Conservation (phyloP, 1,140 invertebrate genomes). For the Campoletis sonorensis region DNA sequence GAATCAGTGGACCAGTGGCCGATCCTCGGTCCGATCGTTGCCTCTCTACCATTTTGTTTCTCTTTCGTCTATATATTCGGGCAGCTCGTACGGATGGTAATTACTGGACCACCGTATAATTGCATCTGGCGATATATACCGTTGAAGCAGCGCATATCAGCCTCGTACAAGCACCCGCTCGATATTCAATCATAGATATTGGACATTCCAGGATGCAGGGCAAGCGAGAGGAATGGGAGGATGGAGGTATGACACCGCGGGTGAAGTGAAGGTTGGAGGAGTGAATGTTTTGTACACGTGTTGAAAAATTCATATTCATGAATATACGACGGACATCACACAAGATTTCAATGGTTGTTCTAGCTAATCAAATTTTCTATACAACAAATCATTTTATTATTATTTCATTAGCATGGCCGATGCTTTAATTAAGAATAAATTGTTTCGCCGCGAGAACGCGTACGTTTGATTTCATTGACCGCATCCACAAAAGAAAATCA, state of each 20-base stretch:
- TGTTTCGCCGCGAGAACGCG: no score
- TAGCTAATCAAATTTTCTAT: no score
- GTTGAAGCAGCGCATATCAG: constrained; percentile 22
- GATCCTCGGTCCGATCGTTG: no score
- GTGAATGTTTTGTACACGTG: not conserved
- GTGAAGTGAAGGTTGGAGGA: not conserved
- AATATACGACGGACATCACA: not conserved
- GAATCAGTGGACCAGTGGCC: no score
- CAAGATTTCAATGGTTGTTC: no score
- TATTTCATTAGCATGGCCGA: no score
- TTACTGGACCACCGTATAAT: constrained; percentile 50
- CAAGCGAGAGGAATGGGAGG: not conserved
- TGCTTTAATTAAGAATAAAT: no score
- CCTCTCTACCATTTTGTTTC: not conserved
- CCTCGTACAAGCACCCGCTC: constrained; percentile 32
- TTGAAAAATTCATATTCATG: not conserved
- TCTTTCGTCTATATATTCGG: constrained; percentile 2
- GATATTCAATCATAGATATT: constrained; percentile 49
- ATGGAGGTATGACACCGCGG: not conserved
- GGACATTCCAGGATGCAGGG: constrained; percentile 22
- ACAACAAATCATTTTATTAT: no score
- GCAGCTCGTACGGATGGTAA: constrained; percentile 37
- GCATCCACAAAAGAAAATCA: no score
- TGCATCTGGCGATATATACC: constrained; percentile 41
- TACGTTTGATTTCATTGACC: no score